Conservation (phyloP, 2,113 vertebrate species). For the Heliornis fulica region DNA sequence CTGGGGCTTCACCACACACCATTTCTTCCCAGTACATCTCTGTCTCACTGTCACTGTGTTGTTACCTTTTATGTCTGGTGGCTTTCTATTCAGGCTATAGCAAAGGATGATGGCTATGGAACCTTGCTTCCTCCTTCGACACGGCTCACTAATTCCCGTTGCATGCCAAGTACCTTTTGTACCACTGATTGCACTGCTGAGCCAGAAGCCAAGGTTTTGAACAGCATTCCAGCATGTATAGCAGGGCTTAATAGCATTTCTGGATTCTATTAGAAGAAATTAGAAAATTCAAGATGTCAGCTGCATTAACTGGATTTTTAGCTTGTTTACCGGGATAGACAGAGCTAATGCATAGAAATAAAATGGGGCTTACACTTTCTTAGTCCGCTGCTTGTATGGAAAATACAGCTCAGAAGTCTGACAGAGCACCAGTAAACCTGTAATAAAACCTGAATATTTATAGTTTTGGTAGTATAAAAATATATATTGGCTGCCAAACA, state of each 20-base stretch:
- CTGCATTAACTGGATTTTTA: conserved; percentile 7
- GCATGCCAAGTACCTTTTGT: background rate
- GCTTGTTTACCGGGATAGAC: background rate
- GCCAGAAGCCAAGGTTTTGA: background rate
- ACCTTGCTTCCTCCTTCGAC: background rate
- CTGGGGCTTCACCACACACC: background rate
- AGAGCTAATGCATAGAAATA: background rate
- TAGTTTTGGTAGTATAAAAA: background rate
- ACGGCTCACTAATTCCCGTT: background rate
- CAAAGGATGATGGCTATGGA: background rate
- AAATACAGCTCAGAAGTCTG: background rate
- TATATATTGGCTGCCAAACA: background rate
- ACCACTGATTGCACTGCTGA: background rate
- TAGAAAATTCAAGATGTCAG: conserved; percentile 36
- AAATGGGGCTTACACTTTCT: background rate
- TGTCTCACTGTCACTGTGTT: background rate
- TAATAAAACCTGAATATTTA: background rate
- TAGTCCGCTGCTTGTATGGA: background rate
- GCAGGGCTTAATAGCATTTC: background rate
- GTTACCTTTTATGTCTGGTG: background rate
- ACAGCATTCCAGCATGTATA: background rate
- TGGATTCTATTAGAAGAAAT: conserved; percentile 20
- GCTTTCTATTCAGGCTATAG: background rate
- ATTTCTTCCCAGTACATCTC: background rate
- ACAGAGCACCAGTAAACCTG: background rate